Percentiles rank a stretch among this genome's conserved stretches.
Evolutionary conservation across 2,888 invertebrate genomes (phyloP).

Genomic region (Eurytoma californica): DNA sequence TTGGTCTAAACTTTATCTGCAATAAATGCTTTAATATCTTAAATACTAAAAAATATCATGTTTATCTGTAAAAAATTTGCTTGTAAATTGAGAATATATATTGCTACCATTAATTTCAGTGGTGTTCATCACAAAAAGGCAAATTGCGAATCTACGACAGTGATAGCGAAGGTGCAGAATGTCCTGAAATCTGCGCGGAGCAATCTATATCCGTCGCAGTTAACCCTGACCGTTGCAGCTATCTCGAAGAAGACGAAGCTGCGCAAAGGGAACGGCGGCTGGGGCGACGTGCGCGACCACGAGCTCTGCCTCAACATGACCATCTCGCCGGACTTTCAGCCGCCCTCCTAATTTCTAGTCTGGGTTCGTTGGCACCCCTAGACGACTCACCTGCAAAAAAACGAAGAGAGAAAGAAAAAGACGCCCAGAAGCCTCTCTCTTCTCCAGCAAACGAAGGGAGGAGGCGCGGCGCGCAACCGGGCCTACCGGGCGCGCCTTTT

Average conservation of each 20-base stretch:
- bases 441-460: neutral
- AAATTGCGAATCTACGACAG: slow-evolving; percentile 91
- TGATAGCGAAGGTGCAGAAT: slow-evolving; percentile 89
- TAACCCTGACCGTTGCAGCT: slow-evolving; percentile 81
- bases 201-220: slow-evolving; percentile 83
- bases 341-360: slow-evolving; percentile 10
- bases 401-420: slow-evolving; percentile 1
- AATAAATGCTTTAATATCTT: too few relatives aligned
- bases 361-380: neutral
- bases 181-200: slow-evolving; percentile 82
- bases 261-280: slow-evolving; percentile 96
- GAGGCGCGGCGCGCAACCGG: too few relatives aligned
- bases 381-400: neutral
- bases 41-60: too few relatives aligned
- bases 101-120: too few relatives aligned
- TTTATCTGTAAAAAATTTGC: too few relatives aligned
- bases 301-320: slow-evolving; percentile 78
- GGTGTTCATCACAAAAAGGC: slow-evolving; percentile 97
- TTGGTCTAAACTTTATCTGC: too few relatives aligned
- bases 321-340: slow-evolving; percentile 63
- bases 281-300: slow-evolving; percentile 92
- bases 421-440: neutral
- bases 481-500: slow-evolving; percentile 13
- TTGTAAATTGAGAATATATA: too few relatives aligned
- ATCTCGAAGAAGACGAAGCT: slow-evolving; percentile 85